Evolutionary conservation across 2,888 invertebrate genomes (phyloP).

Genomic region (Cataglyphis altisquamis): DNA sequence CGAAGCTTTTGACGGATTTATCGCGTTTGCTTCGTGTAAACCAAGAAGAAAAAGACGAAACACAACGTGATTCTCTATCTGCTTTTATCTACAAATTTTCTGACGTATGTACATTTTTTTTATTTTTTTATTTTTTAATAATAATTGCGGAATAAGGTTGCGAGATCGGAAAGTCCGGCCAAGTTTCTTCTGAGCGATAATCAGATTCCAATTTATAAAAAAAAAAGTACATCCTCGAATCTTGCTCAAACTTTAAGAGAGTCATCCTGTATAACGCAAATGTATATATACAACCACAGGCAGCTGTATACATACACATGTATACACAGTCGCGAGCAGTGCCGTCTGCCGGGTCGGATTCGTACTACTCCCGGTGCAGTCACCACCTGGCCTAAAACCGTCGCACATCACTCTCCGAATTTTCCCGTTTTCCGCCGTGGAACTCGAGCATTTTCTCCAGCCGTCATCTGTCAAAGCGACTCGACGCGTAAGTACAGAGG

Average conservation of each 20-base stretch:
- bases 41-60: background rate
- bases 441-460: background rate
- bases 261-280: background rate
- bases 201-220: background rate
- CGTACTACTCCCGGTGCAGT: constrained; percentile 80
- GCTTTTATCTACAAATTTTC: background rate
- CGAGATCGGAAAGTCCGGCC: background rate
- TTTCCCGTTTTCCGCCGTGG: constrained; percentile 50
- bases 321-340: constrained; percentile 60
- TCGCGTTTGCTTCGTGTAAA: background rate
- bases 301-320: constrained; percentile 8
- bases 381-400: constrained; percentile 80
- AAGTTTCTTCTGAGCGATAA: background rate
- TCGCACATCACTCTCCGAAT: constrained; percentile 74
- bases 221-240: background rate
- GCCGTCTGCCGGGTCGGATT: constrained; percentile 79
- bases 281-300: constrained; percentile 15
- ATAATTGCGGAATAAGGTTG: background rate
- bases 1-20: constrained; percentile 29
- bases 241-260: constrained; percentile 7
- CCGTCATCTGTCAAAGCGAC: background rate
- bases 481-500: constrained; percentile 11
- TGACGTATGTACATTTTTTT: no score
- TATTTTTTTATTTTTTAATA: background rate
- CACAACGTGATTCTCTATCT: background rate